phyloP scores from a whole-genome alignment of 2,113 vertebrate genomes.

The Sorex araneus region DNA sequence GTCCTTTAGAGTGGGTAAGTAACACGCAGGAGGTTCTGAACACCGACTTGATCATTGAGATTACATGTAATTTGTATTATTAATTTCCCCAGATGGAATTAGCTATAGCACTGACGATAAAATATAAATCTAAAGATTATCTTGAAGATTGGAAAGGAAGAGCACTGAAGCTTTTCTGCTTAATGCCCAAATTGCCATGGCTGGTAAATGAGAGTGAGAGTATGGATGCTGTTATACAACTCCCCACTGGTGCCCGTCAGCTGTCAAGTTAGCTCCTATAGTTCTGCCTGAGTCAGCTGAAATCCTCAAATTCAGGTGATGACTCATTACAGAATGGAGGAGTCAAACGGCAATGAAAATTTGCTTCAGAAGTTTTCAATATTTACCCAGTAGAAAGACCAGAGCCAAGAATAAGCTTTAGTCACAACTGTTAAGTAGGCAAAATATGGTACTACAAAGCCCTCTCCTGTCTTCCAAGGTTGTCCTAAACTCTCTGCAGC shows the following conservation, averaged over 20 bases:
- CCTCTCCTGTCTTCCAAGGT: background rate
- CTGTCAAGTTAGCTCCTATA: background rate
- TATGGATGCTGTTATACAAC: background rate
- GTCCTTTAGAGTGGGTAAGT: background rate
- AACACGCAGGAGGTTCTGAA: background rate
- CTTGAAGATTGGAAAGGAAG: background rate
- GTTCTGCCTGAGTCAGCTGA: background rate
- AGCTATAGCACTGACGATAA: background rate
- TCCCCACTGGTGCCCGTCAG: background rate
- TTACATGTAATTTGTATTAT: background rate
- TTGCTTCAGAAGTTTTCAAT: slow-evolving; percentile 1
- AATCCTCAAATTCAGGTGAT: background rate
- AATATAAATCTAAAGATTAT: slow-evolving; percentile 42
- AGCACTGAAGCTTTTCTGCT: background rate
- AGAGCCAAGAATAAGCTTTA: background rate
- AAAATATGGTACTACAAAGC: background rate
- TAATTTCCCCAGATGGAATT: background rate
- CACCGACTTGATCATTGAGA: background rate
- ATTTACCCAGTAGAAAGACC: background rate
- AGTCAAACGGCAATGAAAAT: background rate
- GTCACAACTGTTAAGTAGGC: background rate
- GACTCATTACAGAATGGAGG: slow-evolving; percentile 15
- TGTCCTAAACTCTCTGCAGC: background rate
- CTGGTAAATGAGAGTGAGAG: background rate
- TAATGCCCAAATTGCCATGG: too few relatives aligned